Evolutionary conservation across 2,888 invertebrate species (phyloP).

Genomic region (Eristalinus sepulchralis): DNA sequence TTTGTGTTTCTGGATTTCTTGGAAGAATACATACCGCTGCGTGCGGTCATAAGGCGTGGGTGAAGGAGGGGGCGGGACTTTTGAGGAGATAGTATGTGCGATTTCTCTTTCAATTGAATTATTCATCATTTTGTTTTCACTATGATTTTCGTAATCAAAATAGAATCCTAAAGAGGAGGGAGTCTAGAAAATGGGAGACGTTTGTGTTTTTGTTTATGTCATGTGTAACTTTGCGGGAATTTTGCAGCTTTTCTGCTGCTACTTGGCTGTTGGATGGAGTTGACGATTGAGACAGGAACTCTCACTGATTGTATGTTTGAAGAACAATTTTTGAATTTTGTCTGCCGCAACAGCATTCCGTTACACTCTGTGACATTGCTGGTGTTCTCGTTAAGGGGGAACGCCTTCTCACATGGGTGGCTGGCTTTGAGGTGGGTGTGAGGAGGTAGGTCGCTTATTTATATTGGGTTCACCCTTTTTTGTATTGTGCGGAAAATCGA

Average conservation of each 20-base stretch:
- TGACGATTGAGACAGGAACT: neutral
- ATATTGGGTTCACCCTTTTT: slow-evolving; percentile 4
- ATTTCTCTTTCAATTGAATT: slow-evolving; percentile 50
- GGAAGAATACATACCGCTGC: slow-evolving; percentile 29
- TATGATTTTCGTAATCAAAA: slow-evolving; percentile 54
- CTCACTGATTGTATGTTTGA: neutral
- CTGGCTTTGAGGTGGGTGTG: neutral
- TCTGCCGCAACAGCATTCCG: slow-evolving; percentile 27
- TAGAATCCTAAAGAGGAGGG: neutral
- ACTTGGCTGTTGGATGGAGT: no score
- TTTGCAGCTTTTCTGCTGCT: neutral
- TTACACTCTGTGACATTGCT: slow-evolving; percentile 9
- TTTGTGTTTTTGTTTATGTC: slow-evolving; percentile 35
- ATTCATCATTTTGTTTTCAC: slow-evolving; percentile 55
- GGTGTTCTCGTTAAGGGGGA: neutral
- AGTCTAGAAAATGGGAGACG: neutral
- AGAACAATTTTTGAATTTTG: slow-evolving; percentile 6
- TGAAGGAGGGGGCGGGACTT: no score
- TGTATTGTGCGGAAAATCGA: slow-evolving; percentile 24
- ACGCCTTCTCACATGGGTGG: neutral
- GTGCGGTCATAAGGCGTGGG: neutral
- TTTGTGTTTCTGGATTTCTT: slow-evolving; percentile 44
- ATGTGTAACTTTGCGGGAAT: neutral
- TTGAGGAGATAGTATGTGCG: neutral
- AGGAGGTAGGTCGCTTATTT: neutral